These are phyloP conservation scores for Saxidomus purpurata DNA, from an alignment of 1,140 invertebrate species.

Conservation along the genomic window DNA sequence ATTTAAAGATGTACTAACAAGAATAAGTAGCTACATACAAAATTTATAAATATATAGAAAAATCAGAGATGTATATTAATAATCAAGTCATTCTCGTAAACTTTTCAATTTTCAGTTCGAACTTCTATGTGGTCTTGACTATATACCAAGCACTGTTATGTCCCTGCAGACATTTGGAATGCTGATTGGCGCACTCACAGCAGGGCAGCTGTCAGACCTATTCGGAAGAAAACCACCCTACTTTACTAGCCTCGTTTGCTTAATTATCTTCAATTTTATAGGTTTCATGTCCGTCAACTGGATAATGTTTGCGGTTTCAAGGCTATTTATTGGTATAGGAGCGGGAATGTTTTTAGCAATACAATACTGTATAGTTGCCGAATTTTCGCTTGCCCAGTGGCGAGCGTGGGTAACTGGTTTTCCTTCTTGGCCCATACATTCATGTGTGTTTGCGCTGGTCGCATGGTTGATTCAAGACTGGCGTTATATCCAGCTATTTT, in stretches of 20 bases:
- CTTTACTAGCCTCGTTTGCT: slow-evolving; percentile 1
- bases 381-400: slow-evolving; percentile 30
- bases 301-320: slow-evolving; percentile 60
- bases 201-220: slow-evolving; percentile 52
- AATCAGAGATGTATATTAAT: not conserved
- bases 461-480: slow-evolving; percentile 41
- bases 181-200: slow-evolving; percentile 46
- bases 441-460: slow-evolving; percentile 7
- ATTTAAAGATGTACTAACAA: too few relatives aligned
- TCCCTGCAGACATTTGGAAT: slow-evolving; percentile 71
- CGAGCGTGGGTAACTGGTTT: slow-evolving; percentile 30
- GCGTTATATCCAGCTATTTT: slow-evolving; percentile 26
- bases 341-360: slow-evolving; percentile 17
- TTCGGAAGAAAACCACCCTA: slow-evolving; percentile 63
- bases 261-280: slow-evolving; percentile 35
- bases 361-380: slow-evolving; percentile 8
- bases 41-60: not conserved
- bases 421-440: slow-evolving; percentile 41
- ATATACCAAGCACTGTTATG: slow-evolving; percentile 48
- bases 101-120: slow-evolving; percentile 60
- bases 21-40: too few relatives aligned
- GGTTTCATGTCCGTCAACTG: slow-evolving; percentile 54
- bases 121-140: slow-evolving; percentile 68
- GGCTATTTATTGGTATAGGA: slow-evolving; percentile 68
- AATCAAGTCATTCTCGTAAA: too few relatives aligned